Conservation (phyloP, 92 coral and sea anemone species). For the Siderastrea siderea region DNA sequence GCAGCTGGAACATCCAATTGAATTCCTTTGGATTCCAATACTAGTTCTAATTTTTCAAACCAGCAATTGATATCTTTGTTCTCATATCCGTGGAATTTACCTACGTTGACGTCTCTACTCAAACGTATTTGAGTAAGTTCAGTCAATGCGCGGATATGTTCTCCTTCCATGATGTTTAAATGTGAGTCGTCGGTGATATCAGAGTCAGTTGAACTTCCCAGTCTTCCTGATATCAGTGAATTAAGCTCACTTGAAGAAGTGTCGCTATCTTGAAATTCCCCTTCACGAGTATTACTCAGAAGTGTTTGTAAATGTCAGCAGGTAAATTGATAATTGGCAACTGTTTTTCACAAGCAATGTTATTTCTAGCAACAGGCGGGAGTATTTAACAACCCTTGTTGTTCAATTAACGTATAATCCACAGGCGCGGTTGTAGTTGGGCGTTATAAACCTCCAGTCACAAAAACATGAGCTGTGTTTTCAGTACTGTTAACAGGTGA, state of each 20-base stretch:
- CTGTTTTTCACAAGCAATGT: slow-evolving; percentile 9
- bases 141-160: not conserved
- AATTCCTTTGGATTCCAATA: not conserved
- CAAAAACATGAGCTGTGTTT: not conserved
- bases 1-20: not conserved
- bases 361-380: not conserved
- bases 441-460: not conserved
- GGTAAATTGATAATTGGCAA: not conserved
- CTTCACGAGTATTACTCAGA: not conserved
- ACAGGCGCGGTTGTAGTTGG: not conserved
- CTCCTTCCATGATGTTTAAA: not conserved
- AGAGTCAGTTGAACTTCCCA: not conserved
- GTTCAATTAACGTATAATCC: not conserved
- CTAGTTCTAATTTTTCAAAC: not conserved
- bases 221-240: not conserved
- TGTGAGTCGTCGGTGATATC: not conserved
- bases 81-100: not conserved
- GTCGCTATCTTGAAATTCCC: not conserved
- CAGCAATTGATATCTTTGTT: not conserved
- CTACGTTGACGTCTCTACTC: not conserved
- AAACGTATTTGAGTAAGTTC: not conserved
- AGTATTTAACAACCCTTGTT: not conserved
- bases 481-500: not conserved
- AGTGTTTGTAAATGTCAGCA: slow-evolving; percentile 15
- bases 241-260: not conserved